Base-by-base conservation (phyloP, 2,888 invertebrate genomes). In the Charanyca ferruginea region DNA sequence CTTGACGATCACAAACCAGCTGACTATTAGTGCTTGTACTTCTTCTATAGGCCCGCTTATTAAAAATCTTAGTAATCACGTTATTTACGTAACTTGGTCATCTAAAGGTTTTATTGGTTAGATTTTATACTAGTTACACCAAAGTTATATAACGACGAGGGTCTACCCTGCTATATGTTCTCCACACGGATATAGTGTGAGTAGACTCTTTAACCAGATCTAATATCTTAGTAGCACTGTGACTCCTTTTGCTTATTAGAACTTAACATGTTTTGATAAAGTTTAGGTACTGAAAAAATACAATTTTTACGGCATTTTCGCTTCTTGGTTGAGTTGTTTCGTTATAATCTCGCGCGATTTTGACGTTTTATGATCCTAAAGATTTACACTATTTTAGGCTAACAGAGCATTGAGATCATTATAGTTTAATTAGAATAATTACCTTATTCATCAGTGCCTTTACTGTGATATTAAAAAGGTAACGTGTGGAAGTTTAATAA, bases 1-100 rank as follows among this genome's bases (percentile, higher is more conserved):
- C 84, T 52, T 85, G 85, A 79, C 86, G 76, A 88, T 77, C 69
- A 73, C 63, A 55, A 68, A 81, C 80, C 82, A 74, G 77, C 85
- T 84, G 76, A 75, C 76, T 71, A 79, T 79, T 81, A 81, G 81
- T 77, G 83, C 82, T 77, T 74, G 78, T 82, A 80, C 83, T 73
- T 81, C 79, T 79, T 73, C 83, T 83, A 80, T 83, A 79, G 77
- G 66, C 25, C 41, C 9, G 77, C 68, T 73, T 80, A 66, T 78
- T 73, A 77, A 75, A 77, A 48, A 68, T 55, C 47, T 66, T 65
- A 32, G 48, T 73, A 60, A 66, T 42, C 53, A 71, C 6, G 73
- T 73, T 76, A 68, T 52, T 51, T 28, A 51, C 16, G 45, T 66
- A 62, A 69, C 60, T 51, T 59, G 53, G 18, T 63, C 4, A 44